A percentile compares a stretch with the other conserved stretches of the same genome.
phyloP scores from a whole-genome alignment of 2,113 vertebrate species.

The Rattus rattus region DNA sequence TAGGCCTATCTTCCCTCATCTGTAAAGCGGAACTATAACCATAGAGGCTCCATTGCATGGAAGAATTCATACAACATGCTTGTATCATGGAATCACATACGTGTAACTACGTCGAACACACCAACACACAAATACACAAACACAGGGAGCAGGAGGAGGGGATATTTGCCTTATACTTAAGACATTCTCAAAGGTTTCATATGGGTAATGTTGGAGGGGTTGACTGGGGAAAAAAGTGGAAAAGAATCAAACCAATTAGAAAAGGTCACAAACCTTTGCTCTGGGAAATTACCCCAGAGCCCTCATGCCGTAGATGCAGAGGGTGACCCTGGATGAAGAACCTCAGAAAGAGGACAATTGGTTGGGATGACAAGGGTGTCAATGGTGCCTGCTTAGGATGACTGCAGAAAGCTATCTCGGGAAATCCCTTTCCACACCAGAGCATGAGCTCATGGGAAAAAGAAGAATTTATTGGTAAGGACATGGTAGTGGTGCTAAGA shows the following conservation, averaged over 20 bases:
- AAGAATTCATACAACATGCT: background rate
- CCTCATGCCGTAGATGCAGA: background rate
- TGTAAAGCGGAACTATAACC: background rate
- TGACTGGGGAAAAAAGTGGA: background rate
- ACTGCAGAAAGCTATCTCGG: background rate
- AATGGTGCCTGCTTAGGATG: background rate
- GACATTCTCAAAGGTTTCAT: background rate
- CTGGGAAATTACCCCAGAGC: background rate
- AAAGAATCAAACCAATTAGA: background rate
- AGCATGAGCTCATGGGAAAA: background rate
- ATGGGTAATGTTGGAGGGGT: background rate
- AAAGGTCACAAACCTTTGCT: background rate
- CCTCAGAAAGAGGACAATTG: background rate
- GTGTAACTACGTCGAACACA: background rate
- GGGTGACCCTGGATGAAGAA: background rate
- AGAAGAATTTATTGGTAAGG: background rate
- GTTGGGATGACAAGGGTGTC: background rate
- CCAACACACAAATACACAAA: background rate
- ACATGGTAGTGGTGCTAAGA: background rate
- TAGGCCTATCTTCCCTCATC: background rate
- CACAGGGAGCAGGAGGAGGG: background rate
- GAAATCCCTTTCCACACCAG: background rate
- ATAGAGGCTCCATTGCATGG: background rate
- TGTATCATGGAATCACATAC: too few relatives aligned
- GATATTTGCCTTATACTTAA: background rate